Percentiles rank a stretch among this genome's conserved stretches.
Evolutionary conservation across 2,113 vertebrate species (phyloP).

Genomic region (Glaucidium brasilianum): DNA sequence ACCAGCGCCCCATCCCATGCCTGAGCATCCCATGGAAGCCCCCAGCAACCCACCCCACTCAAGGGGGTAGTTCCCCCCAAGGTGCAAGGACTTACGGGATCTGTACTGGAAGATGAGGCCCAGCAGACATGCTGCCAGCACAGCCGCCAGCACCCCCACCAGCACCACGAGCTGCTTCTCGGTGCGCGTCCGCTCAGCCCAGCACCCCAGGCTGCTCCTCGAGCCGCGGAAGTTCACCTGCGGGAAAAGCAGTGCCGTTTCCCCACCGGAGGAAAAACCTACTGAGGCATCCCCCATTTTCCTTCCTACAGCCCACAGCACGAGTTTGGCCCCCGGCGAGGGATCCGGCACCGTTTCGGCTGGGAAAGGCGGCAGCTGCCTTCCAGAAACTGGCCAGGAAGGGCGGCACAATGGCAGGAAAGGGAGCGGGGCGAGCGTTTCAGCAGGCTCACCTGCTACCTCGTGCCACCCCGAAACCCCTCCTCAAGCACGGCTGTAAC

Average conservation of each 20-base stretch:
- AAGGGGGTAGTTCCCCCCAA: accelerated
- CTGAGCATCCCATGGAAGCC: background rate
- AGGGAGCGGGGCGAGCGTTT: background rate
- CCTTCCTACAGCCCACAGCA: background rate
- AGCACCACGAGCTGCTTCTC: slow-evolving; percentile 83
- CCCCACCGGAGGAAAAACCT: background rate
- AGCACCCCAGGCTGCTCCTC: slow-evolving; percentile 70
- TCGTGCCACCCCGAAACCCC: background rate
- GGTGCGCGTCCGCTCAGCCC: slow-evolving; percentile 69
- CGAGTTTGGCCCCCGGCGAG: accelerated
- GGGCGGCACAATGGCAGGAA: slow-evolving; percentile 74
- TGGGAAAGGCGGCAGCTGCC: slow-evolving; percentile 32
- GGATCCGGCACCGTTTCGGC: background rate
- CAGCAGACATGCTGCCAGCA: slow-evolving; percentile 77
- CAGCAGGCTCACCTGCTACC: slow-evolving; percentile 22
- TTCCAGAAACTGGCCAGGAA: slow-evolving; percentile 62
- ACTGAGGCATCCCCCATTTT: background rate
- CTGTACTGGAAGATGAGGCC: slow-evolving; percentile 81
- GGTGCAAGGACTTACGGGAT: slow-evolving; percentile 74
- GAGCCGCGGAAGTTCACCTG: slow-evolving; percentile 82
- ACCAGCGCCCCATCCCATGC: too few species aligned
- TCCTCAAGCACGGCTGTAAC: accelerated
- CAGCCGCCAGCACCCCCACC: slow-evolving; percentile 62
- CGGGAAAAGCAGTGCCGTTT: background rate
- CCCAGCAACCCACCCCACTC: accelerated